Evolutionary conservation across 2,888 invertebrate genomes (phyloP), one percentile per base, ranked within the genome.

Genomic region (Ochropleura leucogaster): DNA sequence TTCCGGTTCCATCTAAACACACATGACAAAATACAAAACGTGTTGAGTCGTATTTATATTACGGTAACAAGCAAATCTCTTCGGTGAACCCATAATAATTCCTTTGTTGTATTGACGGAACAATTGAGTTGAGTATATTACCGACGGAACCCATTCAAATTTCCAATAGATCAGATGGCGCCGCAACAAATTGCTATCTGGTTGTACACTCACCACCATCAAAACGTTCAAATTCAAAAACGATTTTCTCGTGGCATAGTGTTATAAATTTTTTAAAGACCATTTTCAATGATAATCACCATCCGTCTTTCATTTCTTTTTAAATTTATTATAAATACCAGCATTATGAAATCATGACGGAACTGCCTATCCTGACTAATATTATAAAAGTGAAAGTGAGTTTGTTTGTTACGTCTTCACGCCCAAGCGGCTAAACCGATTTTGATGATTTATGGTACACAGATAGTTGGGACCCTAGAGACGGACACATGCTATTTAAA

Each of bases 151-250:
- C 84, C 83, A 88, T 90, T 89, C 85, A 88, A 90, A 90, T 89
- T 88, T 89, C 85, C 73, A 87, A 87, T 83, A 85, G 88, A 90
- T 90, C 90, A 89, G 86, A 85, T 87, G 87, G 86, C 86, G 84
- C 77, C 80, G 87, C 87, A 78, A 84, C 76, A 88, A 90, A 88
- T 87, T 87, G 89, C 84, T 87, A 83, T 87, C 87, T 83, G 88
- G 79, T 87, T 79, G 82, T 62, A 62, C 62, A 62, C n/a, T 44
- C 62, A 14, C 44, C n/a, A n/a, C 1, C 44, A 44, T 3, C 10
- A 62, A 62, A 44, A 14, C 12, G 12, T 62, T 7, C 2, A 42
- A 40, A 42, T 60, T 60, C 40, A 60, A 60, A 60, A 18, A 4
- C 5, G 9, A 18, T 10, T 60, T 18, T 18, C 10, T 60, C 9